Evolutionary conservation across 92 coral and sea anemone genomes (phyloP).

Genomic region (Zoanthus sociatus): DNA sequence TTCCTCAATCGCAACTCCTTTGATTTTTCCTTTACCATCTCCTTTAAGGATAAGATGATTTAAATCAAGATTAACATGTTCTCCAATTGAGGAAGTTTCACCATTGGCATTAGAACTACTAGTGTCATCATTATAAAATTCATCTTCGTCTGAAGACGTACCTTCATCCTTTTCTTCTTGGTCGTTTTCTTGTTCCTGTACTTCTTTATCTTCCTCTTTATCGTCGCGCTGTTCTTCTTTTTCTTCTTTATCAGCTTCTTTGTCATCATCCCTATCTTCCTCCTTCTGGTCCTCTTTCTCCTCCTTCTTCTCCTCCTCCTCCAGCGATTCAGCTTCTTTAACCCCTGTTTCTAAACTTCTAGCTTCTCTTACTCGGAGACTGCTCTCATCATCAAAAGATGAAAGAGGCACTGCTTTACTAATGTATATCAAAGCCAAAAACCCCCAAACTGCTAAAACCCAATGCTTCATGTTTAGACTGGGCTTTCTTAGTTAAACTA

Average conservation of each 20-base stretch:
- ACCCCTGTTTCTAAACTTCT: conserved; percentile 14
- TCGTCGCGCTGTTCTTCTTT: not conserved
- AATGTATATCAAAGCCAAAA: conserved; percentile 13
- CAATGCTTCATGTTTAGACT: conserved; percentile 10
- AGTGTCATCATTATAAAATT: conserved; percentile 21
- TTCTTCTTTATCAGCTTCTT: conserved; percentile 18
- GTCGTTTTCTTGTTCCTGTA: not conserved
- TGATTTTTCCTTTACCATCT: conserved; percentile 67
- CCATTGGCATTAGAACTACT: not conserved
- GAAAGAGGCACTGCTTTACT: conserved; percentile 16
- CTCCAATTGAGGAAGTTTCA: conserved; percentile 44
- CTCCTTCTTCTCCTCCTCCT: conserved; percentile 64
- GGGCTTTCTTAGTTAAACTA: not conserved
- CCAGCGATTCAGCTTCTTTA: conserved; percentile 17
- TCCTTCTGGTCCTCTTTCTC: conserved; percentile 64
- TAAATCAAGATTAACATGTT: conserved; percentile 70
- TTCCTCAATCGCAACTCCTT: conserved; percentile 67
- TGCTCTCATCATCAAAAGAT: not conserved
- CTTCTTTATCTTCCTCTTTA: not conserved
- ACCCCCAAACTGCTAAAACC: conserved; percentile 4
- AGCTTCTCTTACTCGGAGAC: not conserved
- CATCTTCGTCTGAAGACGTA: conserved; percentile 38
- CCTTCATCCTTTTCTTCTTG: conserved; percentile 4
- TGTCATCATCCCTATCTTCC: conserved; percentile 61
- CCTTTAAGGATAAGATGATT: conserved; percentile 74